A percentile compares a stretch with the other conserved stretches of the same genome.
Conservation (phyloP, 2,113 vertebrate species). For the Andinoacara biseriatus region DNA sequence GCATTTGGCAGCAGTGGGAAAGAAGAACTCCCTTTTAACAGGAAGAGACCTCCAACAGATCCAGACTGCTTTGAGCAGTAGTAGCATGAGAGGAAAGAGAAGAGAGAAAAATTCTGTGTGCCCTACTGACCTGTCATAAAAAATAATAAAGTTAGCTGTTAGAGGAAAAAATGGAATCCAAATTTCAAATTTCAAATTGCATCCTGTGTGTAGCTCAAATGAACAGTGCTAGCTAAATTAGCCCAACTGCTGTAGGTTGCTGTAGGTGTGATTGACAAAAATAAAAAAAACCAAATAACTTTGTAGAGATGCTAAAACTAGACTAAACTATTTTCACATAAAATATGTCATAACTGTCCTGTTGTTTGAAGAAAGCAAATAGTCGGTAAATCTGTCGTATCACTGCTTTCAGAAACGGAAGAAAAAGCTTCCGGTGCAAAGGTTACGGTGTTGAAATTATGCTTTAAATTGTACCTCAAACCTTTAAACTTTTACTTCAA, state of each 20-base stretch:
- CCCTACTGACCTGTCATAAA: background rate
- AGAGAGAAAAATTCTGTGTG: background rate
- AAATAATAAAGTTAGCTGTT: background rate
- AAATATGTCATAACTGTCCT: background rate
- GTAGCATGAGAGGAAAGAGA: background rate
- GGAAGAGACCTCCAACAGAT: background rate
- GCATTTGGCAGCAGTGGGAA: background rate
- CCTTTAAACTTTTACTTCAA: rapidly evolving
- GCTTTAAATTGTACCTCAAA: background rate
- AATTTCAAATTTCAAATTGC: too few relatives aligned
- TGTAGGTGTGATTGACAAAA: rapidly evolving
- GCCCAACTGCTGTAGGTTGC: background rate
- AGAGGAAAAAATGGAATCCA: too few relatives aligned
- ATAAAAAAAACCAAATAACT: rapidly evolving
- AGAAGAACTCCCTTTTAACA: background rate
- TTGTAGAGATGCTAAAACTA: background rate
- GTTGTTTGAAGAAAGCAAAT: background rate
- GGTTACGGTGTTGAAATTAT: background rate
- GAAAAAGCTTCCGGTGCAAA: rapidly evolving
- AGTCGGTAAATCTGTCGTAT: rapidly evolving
- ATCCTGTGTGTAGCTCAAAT: too few relatives aligned
- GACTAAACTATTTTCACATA: background rate
- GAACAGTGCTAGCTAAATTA: background rate
- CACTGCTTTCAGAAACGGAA: background rate
- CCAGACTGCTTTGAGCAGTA: background rate